Evolutionary conservation across 2,797 vertebrate species (phyloP), one percentile per base, ranked within the genome.

Genomic region (Huso huso): DNA sequence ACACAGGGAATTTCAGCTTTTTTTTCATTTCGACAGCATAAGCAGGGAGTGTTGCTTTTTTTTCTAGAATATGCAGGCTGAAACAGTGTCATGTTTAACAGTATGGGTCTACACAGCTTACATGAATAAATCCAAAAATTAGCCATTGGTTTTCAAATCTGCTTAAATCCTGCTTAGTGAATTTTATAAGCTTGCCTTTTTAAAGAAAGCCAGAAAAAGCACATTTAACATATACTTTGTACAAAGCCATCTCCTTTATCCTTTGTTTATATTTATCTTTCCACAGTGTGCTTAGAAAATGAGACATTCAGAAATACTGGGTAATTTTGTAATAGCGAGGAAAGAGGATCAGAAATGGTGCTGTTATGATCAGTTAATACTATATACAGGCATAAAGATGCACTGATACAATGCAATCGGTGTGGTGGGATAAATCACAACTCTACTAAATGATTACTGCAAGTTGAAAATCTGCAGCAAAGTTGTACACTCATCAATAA

Each of bases 1-100:
- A 73, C 79, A 79, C 82, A 81, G 75, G 81, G 82, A 83, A 84
- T 84, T 86, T 80, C 78, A 75, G 80, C 82, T 84, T 76, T 81
- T 37, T 37, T 72, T 75, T 71, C 78, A 80, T 80, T 37, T 37
- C 37, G 37, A 37, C 37, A 37, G 37, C 37, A 37, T 37, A 37
- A 37, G 37, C 3, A 37, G 37, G 37, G 37, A 37, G 37, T 37
- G 37, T 37, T 76, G 82, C 72, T 75, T 80, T 18, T 37, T 37
- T 18, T 37, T 37, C 37, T 37, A 37, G 37, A 37, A 37, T 37
- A 37, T 37, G 37, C 37, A 37, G 37, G 37, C 10, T 68, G 23
- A 0, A 71, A 75, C 72, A 37, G 5, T 37, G 37, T 37, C 71
- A 66, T 72, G 18, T 80, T 53, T 67, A 58, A 68, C 73, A 68